A percentile compares a stretch with the other conserved stretches of the same genome.
Evolutionary conservation across 2,888 invertebrate genomes (phyloP).

Genomic region (Meandrusa payeni): DNA sequence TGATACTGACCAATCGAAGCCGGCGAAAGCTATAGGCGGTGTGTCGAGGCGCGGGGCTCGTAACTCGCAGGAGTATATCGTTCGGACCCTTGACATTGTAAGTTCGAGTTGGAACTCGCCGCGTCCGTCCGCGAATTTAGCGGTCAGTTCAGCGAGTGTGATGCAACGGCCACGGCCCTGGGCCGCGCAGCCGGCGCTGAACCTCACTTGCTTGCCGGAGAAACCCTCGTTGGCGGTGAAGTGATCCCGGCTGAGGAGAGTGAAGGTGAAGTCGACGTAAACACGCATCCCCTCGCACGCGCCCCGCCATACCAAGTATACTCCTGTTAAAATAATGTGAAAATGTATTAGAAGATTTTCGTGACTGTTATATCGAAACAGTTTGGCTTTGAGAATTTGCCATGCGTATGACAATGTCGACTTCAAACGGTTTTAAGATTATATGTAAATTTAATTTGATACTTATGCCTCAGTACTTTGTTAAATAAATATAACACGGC

Average conservation of each 20-base stretch:
- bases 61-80: conserved; percentile 87
- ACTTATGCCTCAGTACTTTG: too few species aligned
- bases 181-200: conserved; percentile 85
- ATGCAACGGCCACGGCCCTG: conserved; percentile 88
- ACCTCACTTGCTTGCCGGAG: conserved; percentile 86
- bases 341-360: too few species aligned
- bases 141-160: conserved; percentile 85
- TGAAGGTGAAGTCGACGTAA: conserved; percentile 90
- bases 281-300: conserved; percentile 88
- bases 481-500: too few species aligned
- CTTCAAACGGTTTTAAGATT: too few species aligned
- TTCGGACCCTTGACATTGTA: conserved; percentile 87
- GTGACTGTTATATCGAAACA: too few species aligned
- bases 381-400: too few species aligned
- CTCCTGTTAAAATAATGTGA: conserved; percentile 78
- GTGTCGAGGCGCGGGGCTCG: conserved; percentile 80
- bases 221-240: conserved; percentile 91
- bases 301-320: conserved; percentile 89
- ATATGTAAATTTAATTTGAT: too few species aligned
- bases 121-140: conserved; percentile 88
- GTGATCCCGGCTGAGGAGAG: conserved; percentile 89
- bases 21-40: conserved; percentile 86
- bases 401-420: too few species aligned
- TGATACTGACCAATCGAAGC: conserved; percentile 90
- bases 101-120: conserved; percentile 91